These are phyloP conservation scores for Sebastes trivittatus DNA, from an alignment of 2,797 vertebrate genomes.

Conservation along the genomic window DNA sequence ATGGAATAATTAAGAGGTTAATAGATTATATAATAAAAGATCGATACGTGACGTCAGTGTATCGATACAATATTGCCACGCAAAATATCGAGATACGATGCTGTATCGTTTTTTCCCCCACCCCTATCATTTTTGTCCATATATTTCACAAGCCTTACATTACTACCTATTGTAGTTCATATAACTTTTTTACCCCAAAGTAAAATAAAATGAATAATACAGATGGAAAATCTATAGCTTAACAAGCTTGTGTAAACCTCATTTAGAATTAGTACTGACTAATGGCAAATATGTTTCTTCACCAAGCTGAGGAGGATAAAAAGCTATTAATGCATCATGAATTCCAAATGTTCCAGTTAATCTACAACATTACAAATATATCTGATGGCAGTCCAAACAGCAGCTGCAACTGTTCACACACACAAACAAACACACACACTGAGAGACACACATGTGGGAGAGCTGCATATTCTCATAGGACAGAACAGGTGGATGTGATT, in stretches of 20 bases:
- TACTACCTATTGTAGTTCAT: not conserved
- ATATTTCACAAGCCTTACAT: not conserved
- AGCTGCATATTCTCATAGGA: not conserved
- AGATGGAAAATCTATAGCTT: not conserved
- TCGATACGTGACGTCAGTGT: too few relatives aligned
- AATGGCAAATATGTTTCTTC: not conserved
- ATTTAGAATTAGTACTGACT: not conserved
- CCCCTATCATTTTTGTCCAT: not conserved
- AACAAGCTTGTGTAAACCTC: not conserved
- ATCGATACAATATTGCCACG: too few relatives aligned
- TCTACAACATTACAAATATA: not conserved
- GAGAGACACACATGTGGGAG: not conserved
- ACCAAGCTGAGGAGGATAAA: not conserved
- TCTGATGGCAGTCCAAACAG: not conserved
- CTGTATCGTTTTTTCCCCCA: too few relatives aligned
- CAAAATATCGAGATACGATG: too few relatives aligned
- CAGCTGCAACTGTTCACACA: not conserved
- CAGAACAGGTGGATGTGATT: slow-evolving; percentile 39
- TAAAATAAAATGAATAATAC: not conserved
- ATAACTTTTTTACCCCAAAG: not conserved
- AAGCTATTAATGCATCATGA: not conserved
- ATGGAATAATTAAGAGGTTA: too few relatives aligned
- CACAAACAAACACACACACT: not conserved
- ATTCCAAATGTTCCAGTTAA: not conserved
- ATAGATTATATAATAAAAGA: too few relatives aligned